Evolutionary conservation across 2,888 invertebrate genomes (phyloP).

Genomic region (Coelopa pilipes): DNA sequence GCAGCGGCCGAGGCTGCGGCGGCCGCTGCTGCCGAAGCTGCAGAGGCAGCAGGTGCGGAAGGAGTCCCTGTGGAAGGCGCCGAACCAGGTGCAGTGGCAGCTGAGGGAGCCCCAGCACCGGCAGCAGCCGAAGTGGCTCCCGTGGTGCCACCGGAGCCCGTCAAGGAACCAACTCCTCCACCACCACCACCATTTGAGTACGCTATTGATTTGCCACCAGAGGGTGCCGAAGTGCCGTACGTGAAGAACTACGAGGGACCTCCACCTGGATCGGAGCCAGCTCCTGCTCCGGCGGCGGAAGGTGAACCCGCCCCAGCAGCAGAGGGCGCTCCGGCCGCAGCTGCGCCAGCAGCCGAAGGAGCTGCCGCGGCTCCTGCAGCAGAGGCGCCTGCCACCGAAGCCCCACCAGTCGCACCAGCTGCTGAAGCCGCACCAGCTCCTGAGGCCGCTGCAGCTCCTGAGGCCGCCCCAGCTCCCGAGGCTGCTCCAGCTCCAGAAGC

Average conservation of each 20-base stretch:
- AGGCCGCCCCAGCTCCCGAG: slow-evolving; percentile 39
- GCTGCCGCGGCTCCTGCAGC: slow-evolving; percentile 45
- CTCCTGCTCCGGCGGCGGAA: slow-evolving; percentile 48
- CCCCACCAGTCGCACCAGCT: slow-evolving; percentile 48
- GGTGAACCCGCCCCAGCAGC: slow-evolving; percentile 46
- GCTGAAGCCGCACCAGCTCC: slow-evolving; percentile 48
- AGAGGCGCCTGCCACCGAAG: slow-evolving; percentile 47
- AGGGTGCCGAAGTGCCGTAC: slow-evolving; percentile 67
- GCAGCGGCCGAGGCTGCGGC: slow-evolving; percentile 57
- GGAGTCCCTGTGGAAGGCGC: slow-evolving; percentile 54
- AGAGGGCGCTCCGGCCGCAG: slow-evolving; percentile 44
- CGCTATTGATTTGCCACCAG: slow-evolving; percentile 66
- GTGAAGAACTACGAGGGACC: slow-evolving; percentile 66
- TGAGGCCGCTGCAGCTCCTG: slow-evolving; percentile 41
- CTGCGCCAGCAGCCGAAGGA: slow-evolving; percentile 41
- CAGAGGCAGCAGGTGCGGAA: slow-evolving; percentile 48
- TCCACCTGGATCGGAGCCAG: slow-evolving; percentile 63
- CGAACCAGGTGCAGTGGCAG: slow-evolving; percentile 52
- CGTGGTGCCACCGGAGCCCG: slow-evolving; percentile 57
- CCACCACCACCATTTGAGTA: slow-evolving; percentile 68
- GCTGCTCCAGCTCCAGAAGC: slow-evolving; percentile 38
- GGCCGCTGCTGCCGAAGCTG: slow-evolving; percentile 54
- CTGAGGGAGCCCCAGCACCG: slow-evolving; percentile 44
- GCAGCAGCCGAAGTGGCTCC: slow-evolving; percentile 53
- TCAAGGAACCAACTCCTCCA: slow-evolving; percentile 64